Conservation (phyloP, 2,113 vertebrate genomes). For the Centropristis striata region DNA sequence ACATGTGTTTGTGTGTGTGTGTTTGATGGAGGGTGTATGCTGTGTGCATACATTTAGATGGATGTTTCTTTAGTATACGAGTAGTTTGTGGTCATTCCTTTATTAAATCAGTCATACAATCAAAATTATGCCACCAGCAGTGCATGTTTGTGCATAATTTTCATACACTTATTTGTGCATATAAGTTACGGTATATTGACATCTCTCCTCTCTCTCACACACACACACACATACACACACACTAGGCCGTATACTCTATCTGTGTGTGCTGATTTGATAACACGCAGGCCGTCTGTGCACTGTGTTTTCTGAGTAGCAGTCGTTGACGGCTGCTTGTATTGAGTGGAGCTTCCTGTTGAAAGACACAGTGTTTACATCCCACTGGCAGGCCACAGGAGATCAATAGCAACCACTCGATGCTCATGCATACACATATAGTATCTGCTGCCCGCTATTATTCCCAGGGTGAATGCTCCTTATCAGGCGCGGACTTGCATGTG, state of each 20-base stretch:
- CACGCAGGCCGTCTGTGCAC: conserved; percentile 11
- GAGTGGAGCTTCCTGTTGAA: conserved; percentile 78
- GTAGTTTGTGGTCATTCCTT: background rate
- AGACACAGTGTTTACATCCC: conserved; percentile 83
- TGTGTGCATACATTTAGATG: background rate
- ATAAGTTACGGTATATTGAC: background rate
- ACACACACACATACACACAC: conserved; percentile 6
- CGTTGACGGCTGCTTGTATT: conserved; percentile 64
- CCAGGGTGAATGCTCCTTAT: conserved; percentile 49
- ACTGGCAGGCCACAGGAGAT: conserved; percentile 74
- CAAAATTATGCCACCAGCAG: background rate
- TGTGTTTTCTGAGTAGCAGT: conserved; percentile 57
- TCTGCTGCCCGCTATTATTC: conserved; percentile 68
- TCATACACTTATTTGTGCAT: background rate
- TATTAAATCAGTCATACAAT: conserved; percentile 1
- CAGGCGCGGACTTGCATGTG: conserved; percentile 42
- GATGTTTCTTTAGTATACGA: conserved; percentile 5
- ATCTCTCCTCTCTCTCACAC: background rate
- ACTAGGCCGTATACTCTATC: background rate
- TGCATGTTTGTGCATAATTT: background rate
- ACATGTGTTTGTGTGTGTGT: conserved; percentile 1
- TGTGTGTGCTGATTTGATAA: conserved; percentile 55
- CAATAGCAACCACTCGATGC: conserved; percentile 81
- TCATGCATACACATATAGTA: conserved; percentile 84
- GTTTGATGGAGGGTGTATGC: background rate